Evolutionary conservation across 2,888 invertebrate species (phyloP).

Genomic region (Standfussiana lucernea): DNA sequence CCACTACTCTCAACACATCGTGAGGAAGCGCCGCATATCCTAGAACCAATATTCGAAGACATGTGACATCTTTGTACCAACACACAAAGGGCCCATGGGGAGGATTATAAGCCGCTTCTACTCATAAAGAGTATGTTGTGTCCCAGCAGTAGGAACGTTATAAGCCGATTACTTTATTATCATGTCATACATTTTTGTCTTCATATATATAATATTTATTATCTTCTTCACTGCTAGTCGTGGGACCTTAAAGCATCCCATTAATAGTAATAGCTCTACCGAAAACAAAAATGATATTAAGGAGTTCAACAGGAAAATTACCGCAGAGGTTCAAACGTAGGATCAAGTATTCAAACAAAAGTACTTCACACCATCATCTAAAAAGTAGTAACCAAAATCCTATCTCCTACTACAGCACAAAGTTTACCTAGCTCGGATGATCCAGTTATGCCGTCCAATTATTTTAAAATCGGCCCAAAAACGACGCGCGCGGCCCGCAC

Average conservation of each 20-base stretch:
- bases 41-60: neutral
- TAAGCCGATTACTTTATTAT: neutral
- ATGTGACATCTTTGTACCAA: neutral
- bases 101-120: neutral
- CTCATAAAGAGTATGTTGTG: neutral
- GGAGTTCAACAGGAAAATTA: neutral
- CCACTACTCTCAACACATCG: neutral
- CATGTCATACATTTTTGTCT: neutral
- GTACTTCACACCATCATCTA: neutral
- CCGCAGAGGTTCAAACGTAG: neutral
- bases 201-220: neutral
- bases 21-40: neutral
- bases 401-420: conserved; percentile 51
- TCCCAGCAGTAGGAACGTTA: neutral
- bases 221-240: too few relatives aligned
- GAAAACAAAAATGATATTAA: neutral
- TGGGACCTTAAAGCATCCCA: neutral
- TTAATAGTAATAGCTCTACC: neutral
- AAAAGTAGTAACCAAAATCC: conserved; percentile 24
- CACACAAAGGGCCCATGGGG: neutral
- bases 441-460: conserved; percentile 79
- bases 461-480: conserved; percentile 79
- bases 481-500: conserved; percentile 59
- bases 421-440: conserved; percentile 64
- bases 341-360: neutral